Base-by-base conservation (phyloP, 2,797 vertebrate species). In the Pterois miles region DNA sequence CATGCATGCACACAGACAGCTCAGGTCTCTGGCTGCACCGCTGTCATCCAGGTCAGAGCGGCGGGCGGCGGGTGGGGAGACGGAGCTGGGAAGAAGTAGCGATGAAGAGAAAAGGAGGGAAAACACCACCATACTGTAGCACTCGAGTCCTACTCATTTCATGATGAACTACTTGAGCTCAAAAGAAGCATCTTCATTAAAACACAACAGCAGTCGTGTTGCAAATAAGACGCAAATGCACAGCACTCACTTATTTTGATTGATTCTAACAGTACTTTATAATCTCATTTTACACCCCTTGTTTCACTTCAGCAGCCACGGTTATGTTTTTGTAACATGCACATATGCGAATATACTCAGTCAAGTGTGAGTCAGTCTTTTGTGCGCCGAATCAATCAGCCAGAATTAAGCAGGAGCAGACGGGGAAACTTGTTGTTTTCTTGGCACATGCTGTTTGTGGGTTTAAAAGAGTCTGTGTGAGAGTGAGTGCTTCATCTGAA, bases 341-440 rank as follows among this genome's bases (percentile, higher is more conserved):
- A 67, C 58, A 54, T 73, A 50, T 68, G 80, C 33, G 33, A 54
- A 50, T 54, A 48, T 33, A 68, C 65, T 83, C 52, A 78, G 71
- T 83, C 70, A 58, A 83, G 85, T 71, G 70, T 64, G 70, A 86
- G 78, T n/a, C n/a, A n/a, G n/a, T n/a, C 63, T 59, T 83, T 56
- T 76, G 70, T 71, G 64, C 71, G 82, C 76, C 85, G 79, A 85
- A 90, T 88, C 82, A 85, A 83, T 88, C 74, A 83, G 79, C 74
- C 83, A 82, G 75, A 83, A 88, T 86, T 82, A 83, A 91, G 65
- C 83, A 60, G 22, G 52, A 68, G 83, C 81, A 89, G 84, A 85
- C 78, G 86, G 80, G 85, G 71, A 43, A 87, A 88, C 80, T 64
- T 86, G 86, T 86, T 90, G 84, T 89, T 89, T 91, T 83, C 83